Base-by-base conservation (phyloP, 1,140 invertebrate genomes). In the Samia ricini region DNA sequence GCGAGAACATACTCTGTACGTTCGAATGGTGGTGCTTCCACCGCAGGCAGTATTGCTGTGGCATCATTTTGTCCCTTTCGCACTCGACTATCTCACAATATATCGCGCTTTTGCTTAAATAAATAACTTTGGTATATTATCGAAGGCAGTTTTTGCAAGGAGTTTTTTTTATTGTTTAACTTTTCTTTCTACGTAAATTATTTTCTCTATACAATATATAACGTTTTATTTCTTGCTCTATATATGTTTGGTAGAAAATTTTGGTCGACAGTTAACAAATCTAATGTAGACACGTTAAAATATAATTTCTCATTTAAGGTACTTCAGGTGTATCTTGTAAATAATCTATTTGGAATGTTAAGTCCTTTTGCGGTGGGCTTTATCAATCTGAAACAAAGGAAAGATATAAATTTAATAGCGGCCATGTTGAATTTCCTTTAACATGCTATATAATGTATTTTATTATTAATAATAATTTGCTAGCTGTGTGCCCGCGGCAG, bases 11-110 rank as follows among this genome's bases (percentile, higher is more conserved):
- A 22, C 94, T 96, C 88, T 97, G 94, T 61, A 97, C 91, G 88
- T 97, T 97, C 68, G 94, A 95, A 87, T 97, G 96, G 91, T 97
- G 96, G 88, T 97, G 97, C 81, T 97, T 97, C 96, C 96, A 97
- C 89, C 95, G 92, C 65, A 97, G 91, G 87, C 96, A 97, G 92
- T 97, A 97, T 91, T 97, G 96, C 90, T 97, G 96, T 56, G 95
- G 94, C 85, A 93, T 92, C 94, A 95, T 94, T 51, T 71, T 77
- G 56, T 64, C 66, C 10, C 18, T 18, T 8, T 21, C 49, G 0
- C 18, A 51, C n/a, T 18, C 49, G 15, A n/a, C 19, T 51, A 21
- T 0, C 10, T 18, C 49, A 19, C n/a, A 19, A 18, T 10, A 18
- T 51, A 8, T 21, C 8, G 1, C 3, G 4, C 23, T 20, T 56